Conservation (phyloP, 1,140 invertebrate species). For the Cotesia typhae region DNA sequence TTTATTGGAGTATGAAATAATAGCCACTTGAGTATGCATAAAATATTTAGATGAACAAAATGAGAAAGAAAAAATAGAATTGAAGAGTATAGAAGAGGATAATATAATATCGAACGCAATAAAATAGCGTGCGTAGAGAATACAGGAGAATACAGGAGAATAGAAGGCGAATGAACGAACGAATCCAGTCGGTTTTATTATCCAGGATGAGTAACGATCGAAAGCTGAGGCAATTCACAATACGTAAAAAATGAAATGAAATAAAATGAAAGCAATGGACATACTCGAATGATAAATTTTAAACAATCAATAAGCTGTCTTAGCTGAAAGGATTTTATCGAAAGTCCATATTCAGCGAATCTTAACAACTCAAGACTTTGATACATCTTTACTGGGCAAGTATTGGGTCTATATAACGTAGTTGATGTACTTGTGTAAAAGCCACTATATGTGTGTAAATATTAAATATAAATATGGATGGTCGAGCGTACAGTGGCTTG, state of each 20-base stretch:
- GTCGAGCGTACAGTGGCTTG: background rate
- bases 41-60: too few relatives aligned
- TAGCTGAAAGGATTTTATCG: conserved; percentile 30
- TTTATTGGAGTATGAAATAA: too few relatives aligned
- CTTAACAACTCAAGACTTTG: background rate
- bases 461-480: background rate
- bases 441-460: conserved; percentile 5
- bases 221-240: too few relatives aligned
- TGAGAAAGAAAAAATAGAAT: conserved; percentile 1
- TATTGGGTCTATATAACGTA: background rate
- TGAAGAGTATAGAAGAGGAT: background rate
- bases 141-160: background rate
- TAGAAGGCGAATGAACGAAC: background rate
- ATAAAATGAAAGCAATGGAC: conserved; percentile 25
- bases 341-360: conserved; percentile 7
- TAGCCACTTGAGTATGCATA: too few relatives aligned
- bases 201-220: conserved; percentile 28
- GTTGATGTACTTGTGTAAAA: background rate
- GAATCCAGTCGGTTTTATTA: conserved; percentile 11
- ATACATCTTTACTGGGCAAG: background rate
- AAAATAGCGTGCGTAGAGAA: background rate
- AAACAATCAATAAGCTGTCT: conserved; percentile 34
- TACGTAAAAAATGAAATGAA: conserved; percentile 11
- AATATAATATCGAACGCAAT: conserved; percentile 1
- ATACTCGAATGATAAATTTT: conserved; percentile 29